A percentile compares a stretch with the other conserved stretches of the same genome.
Evolutionary conservation across 1,140 invertebrate species (phyloP).

Genomic region (Macrocentrus cingulum): DNA sequence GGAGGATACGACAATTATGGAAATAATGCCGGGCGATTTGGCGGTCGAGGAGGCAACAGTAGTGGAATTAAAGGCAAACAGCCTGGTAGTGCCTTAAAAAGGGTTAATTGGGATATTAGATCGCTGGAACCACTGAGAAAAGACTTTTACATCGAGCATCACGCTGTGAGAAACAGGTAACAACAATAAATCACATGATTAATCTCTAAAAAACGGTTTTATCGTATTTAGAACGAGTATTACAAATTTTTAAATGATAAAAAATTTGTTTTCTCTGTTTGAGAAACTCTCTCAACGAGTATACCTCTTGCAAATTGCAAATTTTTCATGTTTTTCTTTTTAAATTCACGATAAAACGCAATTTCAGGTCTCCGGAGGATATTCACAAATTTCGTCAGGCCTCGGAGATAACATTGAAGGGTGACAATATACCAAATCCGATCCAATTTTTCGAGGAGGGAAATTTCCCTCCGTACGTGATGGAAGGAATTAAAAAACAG

Average conservation of each 20-base stretch:
- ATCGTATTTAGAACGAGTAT: background rate
- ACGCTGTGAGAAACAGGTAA: constrained; percentile 60
- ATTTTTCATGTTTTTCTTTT: no score
- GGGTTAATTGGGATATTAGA: constrained; percentile 67
- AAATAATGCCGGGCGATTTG: constrained; percentile 43
- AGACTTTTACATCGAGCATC: constrained; percentile 71
- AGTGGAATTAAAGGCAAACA: constrained; percentile 53
- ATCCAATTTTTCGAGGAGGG: constrained; percentile 68
- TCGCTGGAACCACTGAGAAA: constrained; percentile 68
- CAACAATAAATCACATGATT: constrained; percentile 4
- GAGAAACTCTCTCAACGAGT: no score
- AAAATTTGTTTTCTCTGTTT: no score
- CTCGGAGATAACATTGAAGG: constrained; percentile 65
- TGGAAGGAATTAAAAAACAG: constrained; percentile 60
- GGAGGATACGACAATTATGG: constrained; percentile 45
- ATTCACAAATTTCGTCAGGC: constrained; percentile 59
- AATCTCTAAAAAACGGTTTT: constrained; percentile 6
- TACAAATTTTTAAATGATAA: no score
- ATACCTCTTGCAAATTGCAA: no score
- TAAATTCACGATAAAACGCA: no score
- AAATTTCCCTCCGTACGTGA: constrained; percentile 63
- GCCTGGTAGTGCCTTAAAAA: constrained; percentile 63
- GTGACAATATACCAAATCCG: constrained; percentile 65
- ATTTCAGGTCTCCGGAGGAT: constrained; percentile 58
- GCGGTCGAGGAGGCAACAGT: constrained; percentile 48